phyloP scores from a whole-genome alignment of 2,888 invertebrate species.

The Drosophila macrospina region DNA sequence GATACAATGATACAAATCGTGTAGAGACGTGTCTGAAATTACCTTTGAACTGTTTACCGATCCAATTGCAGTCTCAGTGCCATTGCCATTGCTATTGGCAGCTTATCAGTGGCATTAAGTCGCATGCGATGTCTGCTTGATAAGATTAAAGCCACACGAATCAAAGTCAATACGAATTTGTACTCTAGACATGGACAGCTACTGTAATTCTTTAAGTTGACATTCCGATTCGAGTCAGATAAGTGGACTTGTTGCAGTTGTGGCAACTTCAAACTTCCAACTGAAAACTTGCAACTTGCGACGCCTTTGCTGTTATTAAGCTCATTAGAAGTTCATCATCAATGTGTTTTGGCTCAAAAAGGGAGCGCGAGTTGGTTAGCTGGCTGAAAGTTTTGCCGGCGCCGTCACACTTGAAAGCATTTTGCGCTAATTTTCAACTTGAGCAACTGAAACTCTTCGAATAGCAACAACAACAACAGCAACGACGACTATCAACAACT shows the following conservation, averaged over 20 bases:
- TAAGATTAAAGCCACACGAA: constrained; percentile 54
- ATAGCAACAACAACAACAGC: constrained; percentile 16
- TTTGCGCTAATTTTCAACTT: constrained; percentile 73
- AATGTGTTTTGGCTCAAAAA: constrained; percentile 28
- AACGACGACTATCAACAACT: constrained; percentile 7
- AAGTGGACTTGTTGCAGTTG: constrained; percentile 30
- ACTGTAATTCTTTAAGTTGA: constrained; percentile 7
- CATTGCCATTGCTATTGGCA: background rate
- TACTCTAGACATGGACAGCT: constrained; percentile 6
- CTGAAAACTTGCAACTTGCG: constrained; percentile 36
- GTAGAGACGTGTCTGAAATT: constrained; percentile 2
- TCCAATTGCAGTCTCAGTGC: constrained; percentile 39
- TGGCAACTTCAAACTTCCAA: no score
- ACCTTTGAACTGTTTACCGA: constrained; percentile 47
- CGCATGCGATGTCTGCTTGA: constrained; percentile 43
- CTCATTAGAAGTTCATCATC: constrained; percentile 77
- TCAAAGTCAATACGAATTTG: constrained; percentile 52
- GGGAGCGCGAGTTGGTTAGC: no score
- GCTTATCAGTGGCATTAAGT: constrained; percentile 48
- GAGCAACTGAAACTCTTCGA: constrained; percentile 47
- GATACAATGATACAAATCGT: constrained; percentile 11
- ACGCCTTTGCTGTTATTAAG: constrained; percentile 59
- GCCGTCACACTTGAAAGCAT: constrained; percentile 64
- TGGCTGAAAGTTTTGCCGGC: constrained; percentile 52
- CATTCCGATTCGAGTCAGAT: constrained; percentile 22